Evolutionary conservation across 2,888 invertebrate genomes (phyloP).

Genomic region (Amitus sp.): DNA sequence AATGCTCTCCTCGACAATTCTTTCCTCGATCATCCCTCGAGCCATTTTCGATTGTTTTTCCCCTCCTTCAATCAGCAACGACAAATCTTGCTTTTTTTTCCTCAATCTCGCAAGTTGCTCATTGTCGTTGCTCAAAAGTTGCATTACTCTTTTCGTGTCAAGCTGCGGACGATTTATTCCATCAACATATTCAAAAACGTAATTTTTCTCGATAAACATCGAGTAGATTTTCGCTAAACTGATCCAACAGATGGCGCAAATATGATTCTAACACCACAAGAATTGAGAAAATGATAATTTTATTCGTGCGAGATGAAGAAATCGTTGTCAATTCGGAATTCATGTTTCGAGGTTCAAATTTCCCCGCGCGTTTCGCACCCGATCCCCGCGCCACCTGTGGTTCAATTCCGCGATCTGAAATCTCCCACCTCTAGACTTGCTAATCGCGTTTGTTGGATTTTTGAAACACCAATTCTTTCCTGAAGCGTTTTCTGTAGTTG

Average conservation of each 20-base stretch:
- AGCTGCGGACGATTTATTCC: conserved; percentile 49
- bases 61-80: conserved; percentile 70
- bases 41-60: conserved; percentile 68
- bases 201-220: too few species aligned
- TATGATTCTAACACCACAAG: too few species aligned
- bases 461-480: conserved; percentile 64
- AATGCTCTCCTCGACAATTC: conserved; percentile 74
- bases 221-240: too few species aligned
- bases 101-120: conserved; percentile 64
- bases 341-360: not conserved
- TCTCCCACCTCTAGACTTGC: conserved; percentile 66
- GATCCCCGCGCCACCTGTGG: too few species aligned
- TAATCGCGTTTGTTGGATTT: conserved; percentile 68
- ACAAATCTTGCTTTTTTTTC: conserved; percentile 69
- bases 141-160: conserved; percentile 69
- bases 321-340: not conserved
- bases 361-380: too few species aligned
- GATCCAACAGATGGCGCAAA: too few species aligned
- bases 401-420: too few species aligned
- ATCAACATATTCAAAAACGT: conserved; percentile 1
- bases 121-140: conserved; percentile 65
- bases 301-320: not conserved
- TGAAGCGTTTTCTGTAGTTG: conserved; percentile 65
- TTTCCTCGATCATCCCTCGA: conserved; percentile 68
- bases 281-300: too few species aligned